These are phyloP conservation scores for Enchytraeus crypticus DNA, from an alignment of 2,888 invertebrate genomes.

Conservation along the genomic window DNA sequence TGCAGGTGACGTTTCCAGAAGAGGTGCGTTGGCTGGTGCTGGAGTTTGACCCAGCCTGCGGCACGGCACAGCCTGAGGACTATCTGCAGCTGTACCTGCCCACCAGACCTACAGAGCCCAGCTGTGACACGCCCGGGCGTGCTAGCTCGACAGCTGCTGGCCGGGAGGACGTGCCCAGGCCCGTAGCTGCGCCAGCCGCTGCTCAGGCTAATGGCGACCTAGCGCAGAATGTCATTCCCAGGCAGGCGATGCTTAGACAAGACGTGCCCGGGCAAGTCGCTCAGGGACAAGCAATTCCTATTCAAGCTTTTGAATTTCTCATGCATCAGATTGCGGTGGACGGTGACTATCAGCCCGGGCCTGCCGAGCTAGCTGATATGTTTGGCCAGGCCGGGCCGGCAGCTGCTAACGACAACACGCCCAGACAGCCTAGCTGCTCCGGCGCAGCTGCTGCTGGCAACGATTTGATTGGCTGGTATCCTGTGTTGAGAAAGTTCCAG, in stretches of 20 bases:
- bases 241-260: neutral
- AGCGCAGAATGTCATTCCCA: neutral
- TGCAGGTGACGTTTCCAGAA: slow-evolving; percentile 70
- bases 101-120: neutral
- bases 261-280: neutral
- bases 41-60: slow-evolving; percentile 84
- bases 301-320: no score
- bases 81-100: slow-evolving; percentile 56
- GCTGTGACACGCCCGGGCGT: neutral
- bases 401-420: no score
- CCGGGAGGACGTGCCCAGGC: no score
- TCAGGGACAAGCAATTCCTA: slow-evolving; percentile 10
- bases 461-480: slow-evolving; percentile 36
- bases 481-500: slow-evolving; percentile 49
- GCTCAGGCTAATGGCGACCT: neutral
- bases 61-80: slow-evolving; percentile 88
- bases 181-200: no score
- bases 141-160: neutral
- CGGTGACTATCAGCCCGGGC: no score
- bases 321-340: no score
- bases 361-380: no score
- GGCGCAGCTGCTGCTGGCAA: slow-evolving; percentile 10
- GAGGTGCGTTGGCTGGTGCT: slow-evolving; percentile 82
- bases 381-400: no score
- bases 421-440: no score